Evolutionary conservation across 2,113 vertebrate genomes (phyloP).

Genomic region (Apeltes quadracus): DNA sequence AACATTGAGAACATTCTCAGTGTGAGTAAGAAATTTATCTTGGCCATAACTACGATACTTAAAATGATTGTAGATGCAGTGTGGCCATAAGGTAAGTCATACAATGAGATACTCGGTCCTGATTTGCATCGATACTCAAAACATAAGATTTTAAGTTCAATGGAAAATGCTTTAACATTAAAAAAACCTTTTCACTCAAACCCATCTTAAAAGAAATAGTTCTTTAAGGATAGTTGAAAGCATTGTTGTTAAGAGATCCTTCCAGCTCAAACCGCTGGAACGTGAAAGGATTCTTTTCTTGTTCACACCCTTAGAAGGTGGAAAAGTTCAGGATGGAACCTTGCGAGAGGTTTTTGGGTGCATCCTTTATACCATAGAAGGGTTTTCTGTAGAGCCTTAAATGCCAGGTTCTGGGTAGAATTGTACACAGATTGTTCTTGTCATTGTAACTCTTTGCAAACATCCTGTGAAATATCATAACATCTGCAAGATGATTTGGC

Average conservation of each 20-base stretch:
- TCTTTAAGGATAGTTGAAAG: no score
- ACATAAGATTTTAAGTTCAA: background rate
- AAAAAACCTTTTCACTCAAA: no score
- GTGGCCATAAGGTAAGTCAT: background rate
- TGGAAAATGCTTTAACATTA: no score
- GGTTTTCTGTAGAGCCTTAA: background rate
- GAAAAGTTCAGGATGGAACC: background rate
- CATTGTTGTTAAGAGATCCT: no score
- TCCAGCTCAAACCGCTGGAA: background rate
- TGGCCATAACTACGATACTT: background rate
- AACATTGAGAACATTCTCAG: conserved; percentile 93
- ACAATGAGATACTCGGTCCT: background rate
- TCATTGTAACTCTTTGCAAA: background rate
- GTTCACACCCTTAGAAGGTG: background rate
- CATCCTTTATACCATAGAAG: background rate
- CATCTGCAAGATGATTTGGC: background rate
- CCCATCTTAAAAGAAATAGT: no score
- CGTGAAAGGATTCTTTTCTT: background rate
- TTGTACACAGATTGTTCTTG: background rate
- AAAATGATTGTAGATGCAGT: background rate
- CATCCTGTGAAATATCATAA: background rate
- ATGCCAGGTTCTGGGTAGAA: background rate
- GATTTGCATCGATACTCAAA: background rate
- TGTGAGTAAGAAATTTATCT: conserved; percentile 77
- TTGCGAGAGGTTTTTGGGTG: background rate